Base-by-base conservation (phyloP, 2,888 invertebrate genomes). In the Alentia gelatinosa region DNA sequence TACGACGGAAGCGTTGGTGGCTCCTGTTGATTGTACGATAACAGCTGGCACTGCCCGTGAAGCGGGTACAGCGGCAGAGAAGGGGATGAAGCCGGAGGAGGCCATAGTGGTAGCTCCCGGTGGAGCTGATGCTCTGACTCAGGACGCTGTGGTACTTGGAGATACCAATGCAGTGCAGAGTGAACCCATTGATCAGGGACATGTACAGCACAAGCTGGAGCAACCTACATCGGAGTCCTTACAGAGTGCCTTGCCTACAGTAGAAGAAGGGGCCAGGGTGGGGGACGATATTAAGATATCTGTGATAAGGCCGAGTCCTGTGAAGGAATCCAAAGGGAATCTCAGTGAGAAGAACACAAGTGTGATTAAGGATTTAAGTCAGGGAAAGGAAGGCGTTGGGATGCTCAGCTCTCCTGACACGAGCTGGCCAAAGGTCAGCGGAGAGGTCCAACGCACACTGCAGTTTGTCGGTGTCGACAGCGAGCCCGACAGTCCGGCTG, bases 301-400 rank as follows among this genome's bases (percentile, higher is more conserved):
- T 33, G 91, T 93, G 40, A 92, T 91, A 12, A 83, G 93, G 19
- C 93, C 93, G 0, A 93, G 93, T 75, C 93, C 93, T 0, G 91
- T 92, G 42, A 91, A 91, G 47, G 92, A 92, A 83, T 42, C 90
- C 47, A 42, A 33, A 5, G 42, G 40, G 23, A 26, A 9, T 15
- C 37, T 42, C 5, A 89, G 23, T 19, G 47, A 75, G 9, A 39
- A 39, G n/a, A 40, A 30, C 19, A 33, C 33, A n/a, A 50, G 56
- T 23, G 42, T 42, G 30, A 39, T 15, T 12, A 89, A 89, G 26
- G 68, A 40, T 19, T 19, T 63, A 33, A 30, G 30, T 26, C 35
- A 75, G 30, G 83, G 89, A 47, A 86, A 15, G 5, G 74, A 40
- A 19, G 19, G 39, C 23, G 75, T 74, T 0, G 75, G 42, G 4